Evolutionary conservation across 2,888 invertebrate genomes (phyloP), one percentile per base, ranked within the genome.

Genomic region (Cerastis leucographa): DNA sequence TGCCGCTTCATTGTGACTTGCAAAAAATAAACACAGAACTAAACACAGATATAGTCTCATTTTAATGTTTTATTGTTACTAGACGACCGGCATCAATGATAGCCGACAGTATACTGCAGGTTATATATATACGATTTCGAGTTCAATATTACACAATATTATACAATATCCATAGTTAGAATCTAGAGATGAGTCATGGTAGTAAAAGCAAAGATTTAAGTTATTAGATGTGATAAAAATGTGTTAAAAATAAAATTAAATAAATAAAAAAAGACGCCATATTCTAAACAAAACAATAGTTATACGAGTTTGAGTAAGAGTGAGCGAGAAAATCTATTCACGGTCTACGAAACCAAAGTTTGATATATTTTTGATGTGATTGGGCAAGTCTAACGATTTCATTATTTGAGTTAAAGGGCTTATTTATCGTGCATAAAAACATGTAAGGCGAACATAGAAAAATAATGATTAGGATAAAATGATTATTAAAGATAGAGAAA

Each of bases 1-100:
- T 3, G 88, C 89, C 0, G 88, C 77, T 44, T 90, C 84, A 74
- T 22, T 77, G 9, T 35, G 17, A 69, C 25, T 78, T 17, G 64
- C 8, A 49, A 76, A 17, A 65, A 76, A 59, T 69, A 42, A 71
- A n/a, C 49, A 77, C 49, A 74, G 11, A 51, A 75, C 1, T 40
- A 65, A 11, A 40, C 14, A 29, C 25, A 64, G 17, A 11, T 64
- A 22, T 42, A 35, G 7, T 29, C 12, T 51, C 86, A 86, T 84
- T 44, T 25, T 71, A 35, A 14, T 19, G 35, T 44, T 8, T n/a
- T 54, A 22, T 22, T 51, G 19, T 46, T n/a, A 62, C n/a, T 12
- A 6, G 40, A 2, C 80, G 40, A 46, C 78, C 29, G 17, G 17
- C 9, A 46, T n/a, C 19, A 46, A 29, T 6, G 51, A 40, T 62